A percentile compares a stretch with the other conserved stretches of the same genome.
Evolutionary conservation across 2,888 invertebrate species (phyloP).

Genomic region (Eugnorisma glareosa): DNA sequence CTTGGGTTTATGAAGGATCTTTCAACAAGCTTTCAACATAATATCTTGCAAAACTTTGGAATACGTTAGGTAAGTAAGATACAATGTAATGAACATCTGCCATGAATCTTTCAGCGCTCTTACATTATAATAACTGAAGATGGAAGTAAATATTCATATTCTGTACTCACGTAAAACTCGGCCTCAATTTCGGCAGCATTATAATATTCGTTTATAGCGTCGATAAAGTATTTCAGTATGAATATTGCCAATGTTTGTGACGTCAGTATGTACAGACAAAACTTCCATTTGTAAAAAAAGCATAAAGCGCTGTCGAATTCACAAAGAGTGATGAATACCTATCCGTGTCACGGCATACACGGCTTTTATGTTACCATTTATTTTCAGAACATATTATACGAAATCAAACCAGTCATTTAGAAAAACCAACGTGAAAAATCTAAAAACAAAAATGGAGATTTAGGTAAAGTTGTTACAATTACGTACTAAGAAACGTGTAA

Average conservation of each 20-base stretch:
- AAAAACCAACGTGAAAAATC: slow-evolving; percentile 25
- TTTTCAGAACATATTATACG: slow-evolving; percentile 39
- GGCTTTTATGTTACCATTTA: slow-evolving; percentile 51
- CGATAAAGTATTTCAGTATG: slow-evolving; percentile 41
- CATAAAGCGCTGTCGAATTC: slow-evolving; percentile 55
- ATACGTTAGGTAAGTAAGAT: slow-evolving; percentile 11
- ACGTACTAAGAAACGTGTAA: not conserved
- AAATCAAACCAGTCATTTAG: slow-evolving; percentile 26
- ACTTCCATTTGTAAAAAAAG: slow-evolving; percentile 49
- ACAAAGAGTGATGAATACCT: slow-evolving; percentile 60
- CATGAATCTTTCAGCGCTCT: slow-evolving; percentile 55
- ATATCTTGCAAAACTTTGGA: slow-evolving; percentile 34
- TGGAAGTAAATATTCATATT: slow-evolving; percentile 25
- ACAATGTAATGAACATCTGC: slow-evolving; percentile 36
- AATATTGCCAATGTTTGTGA: slow-evolving; percentile 46
- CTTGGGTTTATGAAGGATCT: slow-evolving; percentile 23
- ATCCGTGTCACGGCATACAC: slow-evolving; percentile 39
- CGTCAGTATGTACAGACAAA: slow-evolving; percentile 46
- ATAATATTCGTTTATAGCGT: slow-evolving; percentile 10
- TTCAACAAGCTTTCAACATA: slow-evolving; percentile 45
- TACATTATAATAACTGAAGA: slow-evolving; percentile 44
- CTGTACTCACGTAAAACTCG: not conserved
- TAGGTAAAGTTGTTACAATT: not conserved
- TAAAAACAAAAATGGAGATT: not conserved
- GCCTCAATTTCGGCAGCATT: slow-evolving; percentile 12